Evolutionary conservation across 2,888 invertebrate species (phyloP).

Genomic region (Epistrophe eligans): DNA sequence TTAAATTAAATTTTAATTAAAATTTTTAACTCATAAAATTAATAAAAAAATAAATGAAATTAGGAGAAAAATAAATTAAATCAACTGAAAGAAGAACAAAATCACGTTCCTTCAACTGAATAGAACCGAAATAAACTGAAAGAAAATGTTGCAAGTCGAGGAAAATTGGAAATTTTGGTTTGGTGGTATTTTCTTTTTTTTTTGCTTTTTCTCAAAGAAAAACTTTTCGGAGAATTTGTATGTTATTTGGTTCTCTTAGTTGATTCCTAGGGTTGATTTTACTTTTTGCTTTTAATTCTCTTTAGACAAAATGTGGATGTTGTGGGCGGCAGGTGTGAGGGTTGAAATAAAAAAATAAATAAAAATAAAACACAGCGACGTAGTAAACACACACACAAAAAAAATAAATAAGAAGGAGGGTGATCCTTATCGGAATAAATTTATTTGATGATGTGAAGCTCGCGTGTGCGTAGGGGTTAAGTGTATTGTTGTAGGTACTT

Average conservation of each 20-base stretch:
- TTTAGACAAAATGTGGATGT: conserved; percentile 23
- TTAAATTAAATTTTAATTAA: neutral
- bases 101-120: conserved; percentile 83
- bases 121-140: conserved; percentile 84
- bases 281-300: neutral
- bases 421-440: conserved; percentile 57
- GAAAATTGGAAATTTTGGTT: conserved; percentile 18
- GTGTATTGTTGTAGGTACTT: neutral
- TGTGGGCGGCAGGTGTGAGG: conserved; percentile 39
- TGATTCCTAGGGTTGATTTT: neutral
- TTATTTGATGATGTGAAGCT: conserved; percentile 30
- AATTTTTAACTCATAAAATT: conserved; percentile 73
- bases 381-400: neutral
- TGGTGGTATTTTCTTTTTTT: neutral
- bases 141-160: conserved; percentile 76
- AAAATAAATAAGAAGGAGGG: conserved; percentile 15
- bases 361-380: neutral
- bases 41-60: conserved; percentile 79
- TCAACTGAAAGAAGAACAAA: conserved; percentile 83
- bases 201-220: conserved; percentile 36
- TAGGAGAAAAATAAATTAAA: conserved; percentile 83
- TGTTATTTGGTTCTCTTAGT: conserved; percentile 49
- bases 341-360: neutral
- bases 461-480: conserved; percentile 30
- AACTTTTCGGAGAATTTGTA: conserved; percentile 33